Evolutionary conservation across 1,140 invertebrate species (phyloP), one percentile per base, ranked within the genome.

Genomic region (Atta cephalotes): DNA sequence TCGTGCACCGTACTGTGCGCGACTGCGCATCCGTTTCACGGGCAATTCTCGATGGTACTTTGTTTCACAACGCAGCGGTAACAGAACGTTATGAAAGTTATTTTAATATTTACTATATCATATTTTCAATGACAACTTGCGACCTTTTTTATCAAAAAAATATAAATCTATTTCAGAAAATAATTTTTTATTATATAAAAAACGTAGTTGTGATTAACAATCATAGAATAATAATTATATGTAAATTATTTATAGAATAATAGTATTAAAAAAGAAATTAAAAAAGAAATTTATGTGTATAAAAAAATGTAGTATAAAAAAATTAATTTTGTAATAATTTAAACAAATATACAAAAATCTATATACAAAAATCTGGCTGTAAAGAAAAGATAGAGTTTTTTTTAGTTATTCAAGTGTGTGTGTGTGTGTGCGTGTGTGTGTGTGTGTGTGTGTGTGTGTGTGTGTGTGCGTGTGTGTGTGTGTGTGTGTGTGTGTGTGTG

Each of bases 1-100:
- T 82, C 39, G 80, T 60, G 68, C 80, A 60, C 56, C 68, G 74
- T 56, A 39, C 80, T 62, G 68, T 12, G 68, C 51, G 80, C 68
- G 25, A 45, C 56, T 62, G 80, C 68, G 80, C 53, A 49, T 72
- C 68, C 68, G 68, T 82, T 35, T 72, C 25, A 21, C 53, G 53
- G 18, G 18, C 25, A 25, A 74, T 49, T 74, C 39, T 31, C 39
- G 14, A 12, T 2, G 68, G 28, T 74, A 62, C 12, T 74, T 25
- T 21, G 68, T 74, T 62, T 49, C 35, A 53, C 80, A 25, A 49
- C 39, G 12, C 25, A 16, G 18, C 35, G 18, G 25, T 82, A 82
- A 74, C 25, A 18, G 14, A 74, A 82, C 25, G 39, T 82, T 82
- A 82, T 28, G n/a, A 70, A 70, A 53, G 31, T 51, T 70, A 70